Conservation (phyloP, 23 tunicate species). For the Diplosoma virens region DNA sequence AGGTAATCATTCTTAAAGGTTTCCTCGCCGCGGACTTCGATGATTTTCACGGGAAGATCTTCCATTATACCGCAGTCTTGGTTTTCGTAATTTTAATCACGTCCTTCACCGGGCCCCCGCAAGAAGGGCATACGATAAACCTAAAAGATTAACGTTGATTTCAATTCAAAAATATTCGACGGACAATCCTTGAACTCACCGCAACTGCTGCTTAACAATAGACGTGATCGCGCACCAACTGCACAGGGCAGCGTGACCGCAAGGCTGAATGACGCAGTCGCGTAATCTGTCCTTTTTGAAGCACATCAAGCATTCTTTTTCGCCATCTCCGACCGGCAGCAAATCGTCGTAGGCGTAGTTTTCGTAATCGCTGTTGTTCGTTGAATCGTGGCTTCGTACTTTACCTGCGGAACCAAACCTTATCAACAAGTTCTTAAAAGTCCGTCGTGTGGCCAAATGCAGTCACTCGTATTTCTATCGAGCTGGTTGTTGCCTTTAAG, state of each 20-base stretch:
- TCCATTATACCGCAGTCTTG: too few species aligned
- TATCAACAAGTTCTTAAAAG: too few species aligned
- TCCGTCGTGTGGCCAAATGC: too few species aligned
- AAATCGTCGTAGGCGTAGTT: constrained; percentile 59
- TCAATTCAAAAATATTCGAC: too few species aligned
- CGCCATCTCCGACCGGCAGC: constrained; percentile 40
- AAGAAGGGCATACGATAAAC: constrained; percentile 81
- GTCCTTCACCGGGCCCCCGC: constrained; percentile 84
- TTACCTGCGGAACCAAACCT: too few species aligned
- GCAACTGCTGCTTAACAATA: constrained; percentile 70
- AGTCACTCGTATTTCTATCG: too few species aligned
- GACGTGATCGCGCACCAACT: constrained; percentile 89
- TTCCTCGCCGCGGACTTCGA: too few species aligned
- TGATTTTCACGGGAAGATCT: too few species aligned
- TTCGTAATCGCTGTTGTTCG: background rate
- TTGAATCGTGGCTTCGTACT: constrained; percentile 42
- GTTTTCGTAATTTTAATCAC: constrained; percentile 45
- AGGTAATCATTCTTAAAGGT: too few species aligned
- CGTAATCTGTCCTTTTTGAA: constrained; percentile 61
- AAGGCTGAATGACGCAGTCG: constrained; percentile 85
- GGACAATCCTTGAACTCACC: too few species aligned
- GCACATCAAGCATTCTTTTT: constrained; percentile 79
- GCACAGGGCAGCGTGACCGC: constrained; percentile 76
- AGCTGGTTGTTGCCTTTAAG: too few species aligned
- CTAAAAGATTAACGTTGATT: too few species aligned